Conservation (phyloP, 35 echinoderm and acorn worm species). For the Strongylocentrotus purpuratus region DNA sequence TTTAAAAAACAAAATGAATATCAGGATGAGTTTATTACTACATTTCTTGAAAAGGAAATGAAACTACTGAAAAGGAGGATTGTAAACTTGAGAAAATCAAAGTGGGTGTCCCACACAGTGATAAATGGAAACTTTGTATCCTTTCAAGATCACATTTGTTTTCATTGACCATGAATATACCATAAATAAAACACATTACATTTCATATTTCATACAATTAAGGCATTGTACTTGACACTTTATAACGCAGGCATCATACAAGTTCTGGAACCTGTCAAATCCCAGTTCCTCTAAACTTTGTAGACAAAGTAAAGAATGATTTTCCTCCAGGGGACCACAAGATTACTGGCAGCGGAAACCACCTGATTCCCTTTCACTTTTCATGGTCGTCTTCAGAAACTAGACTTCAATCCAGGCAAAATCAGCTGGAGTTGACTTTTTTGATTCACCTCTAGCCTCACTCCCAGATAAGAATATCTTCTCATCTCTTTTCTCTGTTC, state of each 20-base stretch:
- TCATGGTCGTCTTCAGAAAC: neutral
- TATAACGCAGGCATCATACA: neutral
- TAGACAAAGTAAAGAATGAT: neutral
- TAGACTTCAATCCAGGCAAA: neutral
- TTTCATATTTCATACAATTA: neutral
- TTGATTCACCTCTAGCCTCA: neutral
- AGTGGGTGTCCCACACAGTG: no score
- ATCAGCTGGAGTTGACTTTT: neutral
- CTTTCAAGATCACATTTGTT: neutral
- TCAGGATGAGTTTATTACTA: no score
- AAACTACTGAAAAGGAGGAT: no score
- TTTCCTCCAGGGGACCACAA: constrained; percentile 15
- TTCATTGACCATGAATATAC: neutral
- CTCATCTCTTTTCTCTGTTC: no score
- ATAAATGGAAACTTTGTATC: no score
- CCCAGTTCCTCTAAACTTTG: neutral
- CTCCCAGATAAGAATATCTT: neutral
- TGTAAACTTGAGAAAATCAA: no score
- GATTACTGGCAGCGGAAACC: constrained; percentile 7
- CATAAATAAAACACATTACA: neutral
- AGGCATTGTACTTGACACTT: neutral
- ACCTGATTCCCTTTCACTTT: neutral
- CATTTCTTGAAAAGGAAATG: no score
- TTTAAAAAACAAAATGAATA: no score
- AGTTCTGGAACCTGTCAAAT: neutral